Evolutionary conservation across 2,888 invertebrate species (phyloP).

Genomic region (Ptychoptera albimana): DNA sequence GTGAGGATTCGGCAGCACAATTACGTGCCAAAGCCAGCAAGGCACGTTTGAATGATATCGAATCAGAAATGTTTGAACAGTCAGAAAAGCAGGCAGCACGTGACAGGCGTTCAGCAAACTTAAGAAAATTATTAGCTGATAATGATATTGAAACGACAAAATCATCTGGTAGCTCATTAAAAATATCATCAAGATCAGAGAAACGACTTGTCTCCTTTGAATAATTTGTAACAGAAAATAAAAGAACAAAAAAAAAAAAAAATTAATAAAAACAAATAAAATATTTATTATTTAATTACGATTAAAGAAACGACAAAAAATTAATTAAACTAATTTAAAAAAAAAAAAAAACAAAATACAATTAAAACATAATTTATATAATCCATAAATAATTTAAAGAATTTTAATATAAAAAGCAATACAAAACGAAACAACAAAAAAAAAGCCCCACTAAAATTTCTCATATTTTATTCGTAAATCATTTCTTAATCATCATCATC

Average conservation of each 20-base stretch:
- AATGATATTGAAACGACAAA: constrained; percentile 23
- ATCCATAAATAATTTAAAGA: too few species aligned
- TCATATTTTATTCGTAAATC: too few species aligned
- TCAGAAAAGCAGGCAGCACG: constrained; percentile 50
- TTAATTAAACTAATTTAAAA: too few species aligned
- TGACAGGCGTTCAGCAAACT: constrained; percentile 52
- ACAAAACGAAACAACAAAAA: too few species aligned
- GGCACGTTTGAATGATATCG: constrained; percentile 52
- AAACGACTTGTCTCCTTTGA: not conserved
- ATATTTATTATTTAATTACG: not conserved
- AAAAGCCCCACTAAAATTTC: too few species aligned
- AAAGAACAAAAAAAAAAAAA: not conserved
- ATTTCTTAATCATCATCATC: too few species aligned
- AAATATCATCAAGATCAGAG: not conserved
- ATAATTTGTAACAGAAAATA: too few species aligned
- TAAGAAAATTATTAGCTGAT: constrained; percentile 51
- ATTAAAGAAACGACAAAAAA: too few species aligned
- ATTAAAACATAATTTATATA: too few species aligned
- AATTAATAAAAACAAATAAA: not conserved
- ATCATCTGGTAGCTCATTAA: not conserved
- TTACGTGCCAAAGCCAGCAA: constrained; percentile 47
- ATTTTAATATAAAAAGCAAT: too few species aligned
- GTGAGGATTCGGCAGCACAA: constrained; percentile 39
- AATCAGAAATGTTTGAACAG: constrained; percentile 58
- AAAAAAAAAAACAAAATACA: too few species aligned